Conservation (phyloP, 2,113 vertebrate species). For the Vombatus ursinus region DNA sequence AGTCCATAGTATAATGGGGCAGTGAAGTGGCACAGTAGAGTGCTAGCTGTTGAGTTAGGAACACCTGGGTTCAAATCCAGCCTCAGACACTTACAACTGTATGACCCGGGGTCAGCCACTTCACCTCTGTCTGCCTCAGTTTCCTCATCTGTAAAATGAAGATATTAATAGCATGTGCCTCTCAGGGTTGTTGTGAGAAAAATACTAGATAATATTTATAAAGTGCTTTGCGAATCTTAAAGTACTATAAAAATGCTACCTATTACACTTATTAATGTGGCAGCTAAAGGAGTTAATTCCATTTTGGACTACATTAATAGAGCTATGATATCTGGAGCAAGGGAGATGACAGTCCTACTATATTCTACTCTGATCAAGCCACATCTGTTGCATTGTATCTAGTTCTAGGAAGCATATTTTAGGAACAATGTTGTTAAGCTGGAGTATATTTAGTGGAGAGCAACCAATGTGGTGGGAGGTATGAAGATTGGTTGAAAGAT, state of each 20-base stretch:
- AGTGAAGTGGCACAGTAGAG: neutral
- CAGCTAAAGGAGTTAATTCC: neutral
- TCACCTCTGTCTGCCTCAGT: neutral
- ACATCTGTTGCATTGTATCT: neutral
- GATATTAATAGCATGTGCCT: neutral
- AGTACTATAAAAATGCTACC: neutral
- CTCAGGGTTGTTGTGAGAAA: neutral
- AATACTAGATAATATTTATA: neutral
- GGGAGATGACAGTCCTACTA: neutral
- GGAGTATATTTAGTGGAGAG: neutral
- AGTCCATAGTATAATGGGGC: neutral
- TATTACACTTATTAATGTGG: neutral
- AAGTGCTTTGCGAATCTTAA: neutral
- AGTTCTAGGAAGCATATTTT: neutral
- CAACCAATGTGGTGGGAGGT: neutral
- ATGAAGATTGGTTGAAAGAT: neutral
- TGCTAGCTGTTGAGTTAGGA: neutral
- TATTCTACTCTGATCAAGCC: neutral
- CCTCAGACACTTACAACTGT: neutral
- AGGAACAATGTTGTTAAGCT: neutral
- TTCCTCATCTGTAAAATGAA: neutral
- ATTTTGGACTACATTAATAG: neutral
- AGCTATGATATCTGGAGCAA: neutral
- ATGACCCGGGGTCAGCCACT: neutral
- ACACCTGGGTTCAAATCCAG: neutral